Evolutionary conservation across 2,888 invertebrate genomes (phyloP), one percentile per base, ranked within the genome.

Genomic region (Tiliacea citrago): DNA sequence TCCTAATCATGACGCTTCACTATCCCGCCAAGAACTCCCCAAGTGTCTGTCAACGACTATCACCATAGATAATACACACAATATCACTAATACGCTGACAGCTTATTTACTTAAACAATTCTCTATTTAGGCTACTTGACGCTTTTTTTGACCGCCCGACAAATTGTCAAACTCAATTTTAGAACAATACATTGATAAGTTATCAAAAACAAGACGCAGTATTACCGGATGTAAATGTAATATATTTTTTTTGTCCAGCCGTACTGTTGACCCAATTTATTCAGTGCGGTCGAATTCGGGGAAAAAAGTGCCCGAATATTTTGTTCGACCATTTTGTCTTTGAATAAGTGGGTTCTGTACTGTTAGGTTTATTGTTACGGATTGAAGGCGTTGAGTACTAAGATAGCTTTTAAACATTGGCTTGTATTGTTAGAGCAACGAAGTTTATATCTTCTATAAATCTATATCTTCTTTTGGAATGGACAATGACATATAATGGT

Each of bases 261-360:
- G 12, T 60, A 57, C 21, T 51, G 58, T 42, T 79, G 79, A 79
- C 79, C 79, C 82, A 79, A 79, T 82, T 79, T 82, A 79, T 79
- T 68, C 79, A 2, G 21, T 58, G 6, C 53, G 4, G 47, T 29
- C 35, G 29, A 42, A 65, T 82, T 60, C 45, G 49, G 39, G 29
- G 29, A 82, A 51, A 62, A 81, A 76, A 42, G 13, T 24, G 42
- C 0, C 18, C 18, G 77, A 35, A 68, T 77, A 60, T 65, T 58
- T 63, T 42, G 1, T 4, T 47, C 12, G 35, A 21, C 4, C 45
- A 39, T 65, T 75, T 75, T 24, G 2, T 9, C 21, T 81, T 67
- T 13, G 18, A 13, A 2, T 7, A 4, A 21, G 1, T 39, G n/a
- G 63, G 82, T 79, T 82, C 79, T 35, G 77, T 60, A 55, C 0